Percentiles rank a stretch among this genome's conserved stretches.
phyloP scores from a whole-genome alignment of 1,140 invertebrate genomes.

The Fopius arisanus region DNA sequence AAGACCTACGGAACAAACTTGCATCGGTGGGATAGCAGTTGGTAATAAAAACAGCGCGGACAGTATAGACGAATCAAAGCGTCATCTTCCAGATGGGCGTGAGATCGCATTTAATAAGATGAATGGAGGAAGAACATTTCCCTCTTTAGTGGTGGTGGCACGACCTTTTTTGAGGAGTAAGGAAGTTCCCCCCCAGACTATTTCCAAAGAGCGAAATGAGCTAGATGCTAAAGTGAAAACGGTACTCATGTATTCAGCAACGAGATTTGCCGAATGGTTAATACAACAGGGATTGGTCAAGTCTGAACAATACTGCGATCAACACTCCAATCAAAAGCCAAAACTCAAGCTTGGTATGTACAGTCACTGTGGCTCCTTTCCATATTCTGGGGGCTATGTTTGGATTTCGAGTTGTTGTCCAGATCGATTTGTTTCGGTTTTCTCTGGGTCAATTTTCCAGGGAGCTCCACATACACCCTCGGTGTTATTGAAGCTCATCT shows the following conservation, averaged over 20 bases:
- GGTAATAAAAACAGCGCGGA: slow-evolving; percentile 64
- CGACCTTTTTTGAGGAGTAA: slow-evolving; percentile 77
- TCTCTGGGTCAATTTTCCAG: slow-evolving; percentile 86
- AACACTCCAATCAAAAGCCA: slow-evolving; percentile 67
- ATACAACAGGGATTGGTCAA: slow-evolving; percentile 83
- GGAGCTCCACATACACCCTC: slow-evolving; percentile 81
- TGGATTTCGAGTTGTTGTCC: slow-evolving; percentile 89
- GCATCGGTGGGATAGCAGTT: slow-evolving; percentile 73
- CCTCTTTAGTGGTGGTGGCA: slow-evolving; percentile 82
- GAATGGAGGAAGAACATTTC: slow-evolving; percentile 82
- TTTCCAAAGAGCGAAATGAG: slow-evolving; percentile 61
- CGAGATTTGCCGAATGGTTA: slow-evolving; percentile 88
- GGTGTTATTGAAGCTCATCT: slow-evolving; percentile 82
- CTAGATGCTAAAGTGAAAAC: slow-evolving; percentile 77
- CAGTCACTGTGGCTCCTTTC: slow-evolving; percentile 83
- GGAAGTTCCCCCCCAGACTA: slow-evolving; percentile 60
- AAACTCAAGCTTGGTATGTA: slow-evolving; percentile 83
- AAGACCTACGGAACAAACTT: slow-evolving; percentile 72
- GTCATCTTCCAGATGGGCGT: slow-evolving; percentile 70
- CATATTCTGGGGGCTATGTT: slow-evolving; percentile 86
- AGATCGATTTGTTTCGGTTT: slow-evolving; percentile 83
- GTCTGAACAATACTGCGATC: slow-evolving; percentile 77
- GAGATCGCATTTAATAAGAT: slow-evolving; percentile 81
- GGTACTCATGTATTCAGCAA: slow-evolving; percentile 78
- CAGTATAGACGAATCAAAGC: slow-evolving; percentile 57